Evolutionary conservation across 2,113 vertebrate species (phyloP), one percentile per base, ranked within the genome.

Genomic region (Pungitius pungitius): DNA sequence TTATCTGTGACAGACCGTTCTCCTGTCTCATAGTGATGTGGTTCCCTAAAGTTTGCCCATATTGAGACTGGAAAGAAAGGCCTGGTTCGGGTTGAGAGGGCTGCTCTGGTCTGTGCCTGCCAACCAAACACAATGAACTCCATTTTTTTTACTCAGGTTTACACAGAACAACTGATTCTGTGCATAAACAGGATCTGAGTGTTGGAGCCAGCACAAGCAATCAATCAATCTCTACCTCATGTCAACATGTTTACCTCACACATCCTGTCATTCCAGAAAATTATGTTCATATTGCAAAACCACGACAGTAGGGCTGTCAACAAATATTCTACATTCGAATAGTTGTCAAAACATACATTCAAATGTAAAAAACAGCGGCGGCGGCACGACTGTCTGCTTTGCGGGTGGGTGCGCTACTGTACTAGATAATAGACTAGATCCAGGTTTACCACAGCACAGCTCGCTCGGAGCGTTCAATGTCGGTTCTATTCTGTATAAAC

Each of bases 51-150:
- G 27, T 54, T 75, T 85, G 49, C 51, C 82, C 78, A 72, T 77
- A 76, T 87, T 80, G 58, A 82, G 85, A 4, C 61, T 74, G 78
- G 79, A 69, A 78, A 69, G 64, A 76, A 69, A 4, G 26, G 6
- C 24, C 17, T 49, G 61, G 63, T 62, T 87, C 65, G 67, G 73
- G 78, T 56, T 73, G 47, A 77, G 51, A 67, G 60, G 18, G 27
- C 72, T 67, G 68, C 43, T n/a, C 56, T 8, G 54, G 18, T 27
- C 69, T 73, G 22, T 69, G 47, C 7, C 68, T 85, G 77, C 39
- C 76, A 82, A 3, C 51, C 24, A 7, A 39, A 72, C 37, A 54
- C 11, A 69, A 73, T 69, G 35, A 15, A 26, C 42, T 54, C 22
- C 10, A 35, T 27, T 30, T 43, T 54, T 60, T 81, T 58, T 56